Percentiles rank a stretch among this genome's conserved stretches.
phyloP scores from a whole-genome alignment of 2,113 vertebrate species.

The Tupaia chinensis region DNA sequence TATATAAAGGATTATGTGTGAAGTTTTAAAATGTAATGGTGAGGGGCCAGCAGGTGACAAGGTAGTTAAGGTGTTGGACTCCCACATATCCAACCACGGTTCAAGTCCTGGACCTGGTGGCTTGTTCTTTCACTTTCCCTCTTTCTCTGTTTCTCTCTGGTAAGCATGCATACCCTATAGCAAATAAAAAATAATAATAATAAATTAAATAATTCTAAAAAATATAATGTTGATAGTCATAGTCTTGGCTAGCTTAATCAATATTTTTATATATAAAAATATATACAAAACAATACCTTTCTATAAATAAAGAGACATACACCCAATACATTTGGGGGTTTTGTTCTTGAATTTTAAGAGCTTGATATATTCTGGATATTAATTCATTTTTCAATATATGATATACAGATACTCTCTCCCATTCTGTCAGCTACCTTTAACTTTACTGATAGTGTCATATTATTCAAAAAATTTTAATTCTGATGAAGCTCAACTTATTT shows the following conservation, averaged over 20 bases:
- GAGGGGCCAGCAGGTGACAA: too few species aligned
- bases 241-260: neutral
- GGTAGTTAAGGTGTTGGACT: too few species aligned
- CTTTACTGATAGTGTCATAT: neutral
- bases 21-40: constrained; percentile 15
- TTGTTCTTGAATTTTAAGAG: neutral
- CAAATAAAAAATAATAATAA: too few species aligned
- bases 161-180: too few species aligned
- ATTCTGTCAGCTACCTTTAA: constrained; percentile 23
- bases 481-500: neutral
- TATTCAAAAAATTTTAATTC: constrained; percentile 21
- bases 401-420: neutral
- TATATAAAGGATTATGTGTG: neutral
- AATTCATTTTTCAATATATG: neutral
- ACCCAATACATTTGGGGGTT: neutral
- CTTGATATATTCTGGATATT: neutral
- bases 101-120: too few species aligned
- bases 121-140: too few species aligned
- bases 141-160: too few species aligned
- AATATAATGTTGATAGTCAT: constrained; percentile 38
- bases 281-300: neutral
- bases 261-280: constrained; percentile 29
- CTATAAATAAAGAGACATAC: constrained; percentile 31
- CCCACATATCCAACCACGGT: too few species aligned
- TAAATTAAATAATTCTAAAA: neutral